These are phyloP conservation scores for Silurus glanis DNA, from an alignment of 2,113 vertebrate species.

Conservation along the genomic window DNA sequence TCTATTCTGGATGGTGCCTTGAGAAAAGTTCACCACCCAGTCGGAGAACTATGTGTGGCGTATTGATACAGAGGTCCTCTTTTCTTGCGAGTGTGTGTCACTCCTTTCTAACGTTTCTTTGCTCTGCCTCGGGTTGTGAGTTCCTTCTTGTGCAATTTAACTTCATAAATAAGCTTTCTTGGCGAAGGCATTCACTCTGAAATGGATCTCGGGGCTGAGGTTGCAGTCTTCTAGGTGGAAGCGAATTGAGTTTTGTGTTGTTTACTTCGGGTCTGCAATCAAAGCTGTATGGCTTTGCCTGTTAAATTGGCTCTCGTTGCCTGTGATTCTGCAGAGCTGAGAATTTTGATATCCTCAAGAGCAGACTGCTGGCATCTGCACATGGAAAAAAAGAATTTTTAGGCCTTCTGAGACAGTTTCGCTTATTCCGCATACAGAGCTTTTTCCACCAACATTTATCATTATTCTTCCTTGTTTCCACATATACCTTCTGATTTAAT, in stretches of 20 bases:
- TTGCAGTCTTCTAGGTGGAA: slow-evolving; percentile 21
- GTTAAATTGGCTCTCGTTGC: slow-evolving; percentile 16
- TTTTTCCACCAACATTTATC: slow-evolving; percentile 5
- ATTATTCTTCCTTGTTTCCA: background rate
- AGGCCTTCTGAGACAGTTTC: background rate
- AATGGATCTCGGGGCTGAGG: background rate
- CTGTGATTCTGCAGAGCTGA: slow-evolving; percentile 23
- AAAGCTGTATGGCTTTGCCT: slow-evolving; percentile 9
- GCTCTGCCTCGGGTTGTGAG: background rate
- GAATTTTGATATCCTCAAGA: slow-evolving; percentile 15
- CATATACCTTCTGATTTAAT: slow-evolving; percentile 9
- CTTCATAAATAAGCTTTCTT: slow-evolving; percentile 12
- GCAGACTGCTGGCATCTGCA: slow-evolving; percentile 22
- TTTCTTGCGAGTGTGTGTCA: background rate
- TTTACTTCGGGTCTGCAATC: slow-evolving; percentile 23
- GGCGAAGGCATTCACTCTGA: background rate
- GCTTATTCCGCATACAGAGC: background rate
- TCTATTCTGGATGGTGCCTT: background rate
- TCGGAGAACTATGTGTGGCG: background rate
- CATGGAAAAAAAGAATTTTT: background rate
- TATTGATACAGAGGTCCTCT: background rate
- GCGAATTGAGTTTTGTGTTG: slow-evolving; percentile 22
- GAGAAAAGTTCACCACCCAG: background rate
- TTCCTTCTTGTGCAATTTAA: slow-evolving; percentile 17
- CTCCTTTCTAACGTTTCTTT: background rate